phyloP scores from a whole-genome alignment of 2,888 invertebrate genomes.

The Ophion slaviceki region DNA sequence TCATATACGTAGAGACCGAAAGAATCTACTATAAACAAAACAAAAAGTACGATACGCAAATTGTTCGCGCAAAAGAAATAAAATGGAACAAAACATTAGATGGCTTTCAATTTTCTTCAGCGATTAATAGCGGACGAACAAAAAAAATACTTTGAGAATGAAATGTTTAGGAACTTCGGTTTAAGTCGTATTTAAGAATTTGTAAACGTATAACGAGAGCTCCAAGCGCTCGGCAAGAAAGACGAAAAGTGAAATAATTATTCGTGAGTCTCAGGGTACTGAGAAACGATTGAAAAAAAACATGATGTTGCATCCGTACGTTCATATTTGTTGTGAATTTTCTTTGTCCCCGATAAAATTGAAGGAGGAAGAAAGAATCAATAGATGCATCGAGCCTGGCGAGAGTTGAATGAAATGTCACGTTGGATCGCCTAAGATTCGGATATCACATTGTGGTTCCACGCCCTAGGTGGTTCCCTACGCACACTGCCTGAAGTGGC shows the following conservation, averaged over 20 bases:
- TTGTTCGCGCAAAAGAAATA: conserved; percentile 3
- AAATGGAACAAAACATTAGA: conserved; percentile 38
- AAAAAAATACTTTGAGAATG: conserved; percentile 32
- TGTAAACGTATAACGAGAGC: conserved; percentile 60
- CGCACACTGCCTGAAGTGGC: conserved; percentile 77
- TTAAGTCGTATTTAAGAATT: conserved; percentile 54
- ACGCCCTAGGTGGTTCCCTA: conserved; percentile 45
- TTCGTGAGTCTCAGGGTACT: conserved; percentile 48
- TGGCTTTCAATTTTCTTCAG: conserved; percentile 57
- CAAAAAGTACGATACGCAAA: conserved; percentile 25
- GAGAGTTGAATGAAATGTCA: conserved; percentile 58
- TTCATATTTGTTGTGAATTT: conserved; percentile 21
- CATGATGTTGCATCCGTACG: conserved; percentile 28
- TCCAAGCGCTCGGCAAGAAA: conserved; percentile 69
- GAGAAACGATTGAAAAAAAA: conserved; percentile 23
- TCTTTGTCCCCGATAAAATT: neutral
- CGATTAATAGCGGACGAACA: conserved; percentile 18
- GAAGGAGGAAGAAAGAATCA: conserved; percentile 55
- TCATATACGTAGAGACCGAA: conserved; percentile 31
- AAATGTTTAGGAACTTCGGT: conserved; percentile 44
- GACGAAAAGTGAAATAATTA: conserved; percentile 75
- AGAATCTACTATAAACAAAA: conserved; percentile 48
- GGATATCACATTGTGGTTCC: conserved; percentile 64
- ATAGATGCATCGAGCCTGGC: conserved; percentile 35
- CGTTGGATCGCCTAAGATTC: conserved; percentile 67